Evolutionary conservation across 2,797 vertebrate genomes (phyloP), one percentile per base, ranked within the genome.

Genomic region (Pantherophis vulpinus): DNA sequence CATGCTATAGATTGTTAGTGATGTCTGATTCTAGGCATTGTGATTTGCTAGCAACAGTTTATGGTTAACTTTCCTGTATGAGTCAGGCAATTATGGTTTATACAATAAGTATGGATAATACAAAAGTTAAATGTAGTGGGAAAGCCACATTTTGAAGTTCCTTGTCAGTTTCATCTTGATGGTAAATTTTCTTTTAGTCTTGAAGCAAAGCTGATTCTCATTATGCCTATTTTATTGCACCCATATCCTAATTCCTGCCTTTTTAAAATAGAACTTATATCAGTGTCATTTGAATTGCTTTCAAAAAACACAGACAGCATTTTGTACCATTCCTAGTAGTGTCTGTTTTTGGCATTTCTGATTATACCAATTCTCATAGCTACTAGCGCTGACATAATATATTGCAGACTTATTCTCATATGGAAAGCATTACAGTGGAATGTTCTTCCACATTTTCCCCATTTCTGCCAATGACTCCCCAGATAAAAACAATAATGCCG

Each of bases 391-490:
- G 88, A 60, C 70, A 54, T 83, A 92, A 89, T 83, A 16, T 61
- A 87, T 58, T 93, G 54, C 92, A 51, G 29, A 32, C 23, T 88
- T 83, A n/a, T 90, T 93, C 79, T 47, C 47, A 87, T 86, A 60
- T 86, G 47, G 74, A 86, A 93, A 93, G 51, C 20, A 56, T 93
- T 90, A 86, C 74, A 90, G 23, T 90, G 88, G 59, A 86, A 93
- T 93, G 74, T 47, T 90, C 51, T 86, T 86, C 32, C 59, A 83
- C n/a, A 14, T 6, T 54, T 63, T 25, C 18, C 16, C 47, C 14
- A 32, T 91, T 86, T 91, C 90, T 42, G 59, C 29, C 74, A 51
- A 74, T 14, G n/a, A 12, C 16, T 37, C 47, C 27, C 9, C 51
- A 63, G 51, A 86, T 32, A 51, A 54, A 60, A 37, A 47, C 12